A percentile compares a stretch with the other conserved stretches of the same genome.
Conservation (phyloP, 1,140 invertebrate genomes). For the Aphaenogaster ashmeadi region DNA sequence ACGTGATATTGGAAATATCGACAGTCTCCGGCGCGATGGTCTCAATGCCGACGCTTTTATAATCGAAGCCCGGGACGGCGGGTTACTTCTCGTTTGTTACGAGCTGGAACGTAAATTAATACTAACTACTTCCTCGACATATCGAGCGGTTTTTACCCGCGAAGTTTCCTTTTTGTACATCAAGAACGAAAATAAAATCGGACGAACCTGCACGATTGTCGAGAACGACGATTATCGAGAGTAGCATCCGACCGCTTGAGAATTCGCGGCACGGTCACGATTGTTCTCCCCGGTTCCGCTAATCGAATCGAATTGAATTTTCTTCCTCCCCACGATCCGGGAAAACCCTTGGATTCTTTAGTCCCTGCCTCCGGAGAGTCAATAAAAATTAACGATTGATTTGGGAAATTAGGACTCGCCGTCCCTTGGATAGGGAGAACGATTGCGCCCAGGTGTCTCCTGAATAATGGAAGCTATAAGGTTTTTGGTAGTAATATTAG, state of each 20-base stretch:
- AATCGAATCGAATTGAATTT: slow-evolving; percentile 83
- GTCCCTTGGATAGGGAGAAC: neutral
- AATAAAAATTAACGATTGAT: slow-evolving; percentile 80
- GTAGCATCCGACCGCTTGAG: slow-evolving; percentile 65
- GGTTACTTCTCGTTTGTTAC: neutral
- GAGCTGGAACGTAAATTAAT: slow-evolving; percentile 20
- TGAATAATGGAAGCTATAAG: slow-evolving; percentile 43
- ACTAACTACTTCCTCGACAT: slow-evolving; percentile 26
- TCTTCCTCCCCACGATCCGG: slow-evolving; percentile 69
- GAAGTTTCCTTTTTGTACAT: neutral
- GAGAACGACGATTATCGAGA: slow-evolving; percentile 56
- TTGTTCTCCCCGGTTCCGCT: slow-evolving; percentile 71
- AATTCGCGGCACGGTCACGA: slow-evolving; percentile 77
- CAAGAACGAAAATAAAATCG: neutral
- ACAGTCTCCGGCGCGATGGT: slow-evolving; percentile 44
- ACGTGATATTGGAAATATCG: slow-evolving; percentile 67
- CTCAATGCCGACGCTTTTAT: slow-evolving; percentile 59
- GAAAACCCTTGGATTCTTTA: slow-evolving; percentile 9
- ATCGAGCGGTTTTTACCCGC: neutral
- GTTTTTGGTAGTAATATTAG: slow-evolving; percentile 54
- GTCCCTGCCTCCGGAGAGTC: slow-evolving; percentile 48
- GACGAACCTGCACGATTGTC: slow-evolving; percentile 28
- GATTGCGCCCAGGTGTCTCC: slow-evolving; percentile 4
- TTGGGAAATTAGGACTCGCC: slow-evolving; percentile 53
- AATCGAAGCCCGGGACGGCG: slow-evolving; percentile 21